These are phyloP conservation scores for Anthoscopus minutus DNA, from an alignment of 2,113 vertebrate genomes.

Conservation along the genomic window DNA sequence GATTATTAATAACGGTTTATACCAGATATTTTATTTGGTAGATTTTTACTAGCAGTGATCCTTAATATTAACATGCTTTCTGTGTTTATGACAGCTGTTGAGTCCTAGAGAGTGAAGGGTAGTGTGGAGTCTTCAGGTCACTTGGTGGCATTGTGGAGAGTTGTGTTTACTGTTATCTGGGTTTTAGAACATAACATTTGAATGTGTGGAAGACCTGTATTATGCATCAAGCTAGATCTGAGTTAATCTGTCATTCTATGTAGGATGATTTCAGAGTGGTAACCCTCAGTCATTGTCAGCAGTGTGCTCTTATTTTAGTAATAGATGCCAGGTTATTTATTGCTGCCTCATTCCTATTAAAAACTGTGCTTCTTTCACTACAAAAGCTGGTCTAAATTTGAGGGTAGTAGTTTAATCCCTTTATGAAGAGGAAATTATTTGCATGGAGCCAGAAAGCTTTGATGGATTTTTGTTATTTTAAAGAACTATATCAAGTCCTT, in stretches of 20 bases:
- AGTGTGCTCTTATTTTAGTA: not conserved
- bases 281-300: not conserved
- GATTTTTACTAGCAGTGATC: not conserved
- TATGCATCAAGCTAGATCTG: not conserved
- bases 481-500: not conserved
- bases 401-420: not conserved
- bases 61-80: not conserved
- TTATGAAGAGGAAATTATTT: not conserved
- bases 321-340: not conserved
- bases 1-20: not conserved
- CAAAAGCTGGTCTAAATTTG: not conserved
- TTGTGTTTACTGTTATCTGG: not conserved
- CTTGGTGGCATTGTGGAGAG: not conserved
- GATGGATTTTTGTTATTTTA: not conserved
- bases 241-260: not conserved
- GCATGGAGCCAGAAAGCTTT: not conserved
- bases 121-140: not conserved
- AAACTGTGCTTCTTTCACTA: not conserved
- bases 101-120: not conserved
- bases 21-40: not conserved
- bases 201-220: not conserved
- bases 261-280: not conserved
- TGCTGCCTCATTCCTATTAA: not conserved
- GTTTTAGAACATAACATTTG: not conserved
- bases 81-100: not conserved